Evolutionary conservation across 30 jellyfish, hydroid and myxozoan species (phyloP).

Genomic region (Hydractinia echinata): DNA sequence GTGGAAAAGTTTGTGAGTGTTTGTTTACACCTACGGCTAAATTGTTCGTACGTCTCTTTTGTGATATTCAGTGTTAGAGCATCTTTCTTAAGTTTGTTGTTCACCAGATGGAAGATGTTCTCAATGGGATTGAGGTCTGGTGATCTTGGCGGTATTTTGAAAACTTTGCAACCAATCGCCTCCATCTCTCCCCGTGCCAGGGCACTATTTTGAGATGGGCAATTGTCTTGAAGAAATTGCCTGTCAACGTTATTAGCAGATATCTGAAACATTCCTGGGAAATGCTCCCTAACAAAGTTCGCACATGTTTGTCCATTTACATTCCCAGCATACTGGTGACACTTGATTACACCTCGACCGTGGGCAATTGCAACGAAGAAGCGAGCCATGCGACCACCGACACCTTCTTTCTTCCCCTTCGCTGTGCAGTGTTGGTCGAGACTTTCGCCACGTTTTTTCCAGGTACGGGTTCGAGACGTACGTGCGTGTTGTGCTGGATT

Average conservation of each 20-base stretch:
- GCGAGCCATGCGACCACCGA: constrained; percentile 36
- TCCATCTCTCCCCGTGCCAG: constrained; percentile 34
- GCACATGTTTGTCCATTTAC: constrained; percentile 19
- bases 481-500: constrained; percentile 24
- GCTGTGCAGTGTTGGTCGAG: constrained; percentile 37
- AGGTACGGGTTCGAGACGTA: constrained; percentile 29
- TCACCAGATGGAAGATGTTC: too few species aligned
- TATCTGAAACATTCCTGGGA: constrained; percentile 14
- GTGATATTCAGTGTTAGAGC: too few species aligned
- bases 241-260: constrained; percentile 29
- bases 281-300: constrained; percentile 39
- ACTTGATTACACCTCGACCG: constrained; percentile 36
- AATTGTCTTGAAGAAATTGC: constrained; percentile 33
- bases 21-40: too few species aligned
- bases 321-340: constrained; percentile 1
- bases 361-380: constrained; percentile 37
- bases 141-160: constrained; percentile 37
- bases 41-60: too few species aligned
- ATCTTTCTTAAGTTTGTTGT: too few species aligned
- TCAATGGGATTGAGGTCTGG: constrained; percentile 45
- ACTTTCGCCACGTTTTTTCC: constrained; percentile 29
- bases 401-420: constrained; percentile 29
- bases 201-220: constrained; percentile 25
- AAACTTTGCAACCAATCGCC: constrained; percentile 28
- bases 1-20: too few species aligned